Percentiles rank a stretch among this genome's conserved stretches.
phyloP scores from a whole-genome alignment of 2,113 vertebrate genomes.

The Thalassarche chlororhynchos region DNA sequence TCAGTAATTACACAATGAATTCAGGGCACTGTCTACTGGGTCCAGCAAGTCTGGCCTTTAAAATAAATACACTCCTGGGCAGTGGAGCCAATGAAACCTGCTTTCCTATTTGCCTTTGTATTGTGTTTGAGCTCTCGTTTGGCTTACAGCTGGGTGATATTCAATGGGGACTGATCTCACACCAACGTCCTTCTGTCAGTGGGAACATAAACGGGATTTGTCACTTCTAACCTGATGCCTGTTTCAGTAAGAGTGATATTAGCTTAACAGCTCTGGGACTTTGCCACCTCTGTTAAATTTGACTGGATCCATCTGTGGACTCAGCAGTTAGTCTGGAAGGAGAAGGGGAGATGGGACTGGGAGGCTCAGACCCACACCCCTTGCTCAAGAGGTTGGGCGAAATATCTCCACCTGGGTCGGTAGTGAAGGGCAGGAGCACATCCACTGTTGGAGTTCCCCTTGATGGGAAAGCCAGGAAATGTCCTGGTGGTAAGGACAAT shows the following conservation, averaged over 20 bases:
- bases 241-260: not conserved
- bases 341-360: not conserved
- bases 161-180: not conserved
- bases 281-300: not conserved
- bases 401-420: not conserved
- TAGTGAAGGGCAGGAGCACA: not conserved
- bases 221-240: not conserved
- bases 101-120: not conserved
- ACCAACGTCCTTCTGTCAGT: not conserved
- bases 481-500: not conserved
- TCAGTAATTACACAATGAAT: conserved; percentile 19
- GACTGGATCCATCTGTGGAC: not conserved
- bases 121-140: not conserved
- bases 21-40: not conserved
- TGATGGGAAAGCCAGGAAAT: not conserved
- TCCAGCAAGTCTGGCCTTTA: conserved; percentile 24
- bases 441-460: not conserved
- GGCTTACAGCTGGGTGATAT: not conserved
- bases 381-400: not conserved
- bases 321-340: not conserved
- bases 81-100: not conserved
- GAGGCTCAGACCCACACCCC: not conserved
- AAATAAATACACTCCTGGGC: conserved; percentile 1
- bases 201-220: not conserved
- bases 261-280: not conserved